These are phyloP conservation scores for Garra rufa DNA, from an alignment of 2,113 vertebrate genomes.

Conservation along the genomic window DNA sequence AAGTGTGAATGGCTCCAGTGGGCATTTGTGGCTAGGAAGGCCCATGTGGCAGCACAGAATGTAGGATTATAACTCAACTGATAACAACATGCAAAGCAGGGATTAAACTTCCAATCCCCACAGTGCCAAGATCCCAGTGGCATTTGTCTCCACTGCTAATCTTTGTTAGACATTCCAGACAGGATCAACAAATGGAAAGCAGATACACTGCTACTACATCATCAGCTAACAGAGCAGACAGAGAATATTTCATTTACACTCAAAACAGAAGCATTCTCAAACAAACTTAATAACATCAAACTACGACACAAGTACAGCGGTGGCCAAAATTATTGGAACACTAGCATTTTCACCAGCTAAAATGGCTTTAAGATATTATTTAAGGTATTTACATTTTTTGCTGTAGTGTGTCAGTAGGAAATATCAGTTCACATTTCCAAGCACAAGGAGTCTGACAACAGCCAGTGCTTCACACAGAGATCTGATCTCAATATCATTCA, in stretches of 20 bases:
- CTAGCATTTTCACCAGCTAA: no score
- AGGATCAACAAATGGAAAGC: slow-evolving; percentile 28
- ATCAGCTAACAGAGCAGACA: neutral
- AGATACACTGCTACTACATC: neutral
- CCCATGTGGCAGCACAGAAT: slow-evolving; percentile 53
- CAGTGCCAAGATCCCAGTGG: slow-evolving; percentile 51
- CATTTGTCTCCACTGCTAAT: slow-evolving; percentile 64
- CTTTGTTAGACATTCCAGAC: slow-evolving; percentile 57
- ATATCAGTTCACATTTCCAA: no score
- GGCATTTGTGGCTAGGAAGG: slow-evolving; percentile 17
- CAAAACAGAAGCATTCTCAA: neutral
- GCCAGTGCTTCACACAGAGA: no score
- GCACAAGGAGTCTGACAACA: no score
- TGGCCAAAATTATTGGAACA: no score
- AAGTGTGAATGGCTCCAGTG: neutral
- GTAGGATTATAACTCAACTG: slow-evolving; percentile 55
- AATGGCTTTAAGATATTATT: no score
- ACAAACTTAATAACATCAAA: neutral
- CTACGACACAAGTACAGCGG: no score
- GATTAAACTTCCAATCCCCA: slow-evolving; percentile 62
- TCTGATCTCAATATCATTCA: no score
- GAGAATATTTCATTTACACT: neutral
- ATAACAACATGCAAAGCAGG: slow-evolving; percentile 44
- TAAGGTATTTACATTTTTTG: no score
- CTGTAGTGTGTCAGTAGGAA: no score